Base-by-base conservation (phyloP, 2,797 vertebrate species). In the Naso thynnoides region DNA sequence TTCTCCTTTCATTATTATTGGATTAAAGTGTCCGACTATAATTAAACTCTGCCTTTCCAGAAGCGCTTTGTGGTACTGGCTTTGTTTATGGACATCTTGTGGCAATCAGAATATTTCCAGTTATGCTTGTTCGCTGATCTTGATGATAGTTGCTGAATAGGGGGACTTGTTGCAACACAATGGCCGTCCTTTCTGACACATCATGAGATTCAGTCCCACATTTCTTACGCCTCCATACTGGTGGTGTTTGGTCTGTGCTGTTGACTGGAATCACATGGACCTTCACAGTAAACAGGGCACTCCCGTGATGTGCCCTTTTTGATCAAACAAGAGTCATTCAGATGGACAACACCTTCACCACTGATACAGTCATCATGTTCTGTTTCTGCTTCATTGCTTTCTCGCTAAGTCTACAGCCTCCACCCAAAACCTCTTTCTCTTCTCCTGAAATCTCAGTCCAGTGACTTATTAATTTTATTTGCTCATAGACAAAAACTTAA, bases 191-290 rank as follows among this genome's bases (percentile, higher is more conserved):
- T 85, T 61, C 75, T 77, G 61, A 48, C 44, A 57, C 78, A 62
- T 83, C 76, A 83, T 65, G 52, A 75, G 85, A 77, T 79, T 58
- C 72, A 73, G 60, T 49, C 69, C 63, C 78, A 78, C 26, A 33
- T 38, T 58, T 54, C 27, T 53, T 50, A 74, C 7, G 58, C 70
- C 78, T 78, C 54, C 59, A 39, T 62, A 58, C 38, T 27, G 11
- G 23, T n/a, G 10, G 36, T 29, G 48, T 10, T 38, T 44, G 19
- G 18, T 50, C 47, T 58, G 38, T 57, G 29, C 15, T 53, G 57
- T 50, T 33, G 58, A 48, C 45, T 38, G 55, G 42, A 45, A 65
- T 76, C 74, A 78, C 70, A 64, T 64, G 54, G 64, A 73, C 26
- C 31, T 61, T 47, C 26, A 26, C 11, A 0, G 19, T 44, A 47